Evolutionary conservation across 2,888 invertebrate species (phyloP).

Genomic region (Horisme vitalbata): DNA sequence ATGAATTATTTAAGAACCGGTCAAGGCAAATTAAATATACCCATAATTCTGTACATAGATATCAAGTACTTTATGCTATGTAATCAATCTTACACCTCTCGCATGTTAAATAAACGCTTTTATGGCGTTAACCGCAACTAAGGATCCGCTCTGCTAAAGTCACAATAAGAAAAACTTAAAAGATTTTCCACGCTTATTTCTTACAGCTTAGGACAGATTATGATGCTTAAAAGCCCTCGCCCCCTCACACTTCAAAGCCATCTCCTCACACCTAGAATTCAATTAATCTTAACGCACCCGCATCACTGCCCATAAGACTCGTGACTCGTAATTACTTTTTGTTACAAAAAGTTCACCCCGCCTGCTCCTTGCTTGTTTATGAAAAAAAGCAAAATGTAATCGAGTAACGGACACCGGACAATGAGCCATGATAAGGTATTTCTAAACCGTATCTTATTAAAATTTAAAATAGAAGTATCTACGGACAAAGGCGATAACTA

Average conservation of each 20-base stretch:
- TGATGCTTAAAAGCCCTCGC: constrained; percentile 40
- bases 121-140: no score
- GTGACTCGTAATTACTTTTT: constrained; percentile 78
- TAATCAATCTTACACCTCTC: no score
- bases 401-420: constrained; percentile 59
- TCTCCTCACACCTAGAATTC: constrained; percentile 79
- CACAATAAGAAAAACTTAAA: no score
- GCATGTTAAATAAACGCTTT: no score
- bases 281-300: constrained; percentile 73
- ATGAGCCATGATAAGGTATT: constrained; percentile 56
- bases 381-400: constrained; percentile 50
- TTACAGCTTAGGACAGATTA: constrained; percentile 1
- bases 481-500: constrained; percentile 63
- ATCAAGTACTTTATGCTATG: no score
- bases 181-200: constrained; percentile 1
- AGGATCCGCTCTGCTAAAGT: no score
- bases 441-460: constrained; percentile 35
- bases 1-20: no score
- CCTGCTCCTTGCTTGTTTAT: constrained; percentile 49
- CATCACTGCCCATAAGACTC: constrained; percentile 60
- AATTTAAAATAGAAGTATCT: constrained; percentile 37
- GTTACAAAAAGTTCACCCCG: constrained; percentile 52
- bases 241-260: constrained; percentile 44
- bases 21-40: no score
- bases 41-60: no score